Conservation (phyloP, 2,888 invertebrate species). For the Dryocosmus kuriphilus region DNA sequence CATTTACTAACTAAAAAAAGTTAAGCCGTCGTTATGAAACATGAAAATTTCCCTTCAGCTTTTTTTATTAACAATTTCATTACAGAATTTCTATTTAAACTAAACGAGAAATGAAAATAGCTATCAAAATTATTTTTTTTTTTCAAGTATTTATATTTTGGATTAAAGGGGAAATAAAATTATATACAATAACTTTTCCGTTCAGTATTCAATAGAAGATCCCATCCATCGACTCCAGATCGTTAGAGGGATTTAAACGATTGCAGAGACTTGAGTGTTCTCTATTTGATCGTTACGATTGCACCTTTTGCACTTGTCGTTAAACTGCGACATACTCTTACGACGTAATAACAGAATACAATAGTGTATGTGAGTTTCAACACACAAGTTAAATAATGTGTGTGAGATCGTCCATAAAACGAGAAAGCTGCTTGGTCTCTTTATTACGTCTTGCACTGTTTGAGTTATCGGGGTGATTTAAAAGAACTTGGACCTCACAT, state of each 20-base stretch:
- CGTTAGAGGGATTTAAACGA: neutral
- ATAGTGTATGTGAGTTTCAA: neutral
- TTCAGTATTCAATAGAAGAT: neutral
- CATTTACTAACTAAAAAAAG: neutral
- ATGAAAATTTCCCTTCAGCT: neutral
- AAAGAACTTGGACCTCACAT: neutral
- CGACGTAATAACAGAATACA: neutral
- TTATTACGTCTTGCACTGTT: conserved; percentile 6
- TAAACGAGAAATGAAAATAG: neutral
- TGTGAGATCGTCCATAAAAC: conserved; percentile 3
- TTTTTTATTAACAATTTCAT: neutral
- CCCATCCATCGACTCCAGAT: neutral
- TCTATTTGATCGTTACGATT: neutral
- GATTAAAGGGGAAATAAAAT: neutral
- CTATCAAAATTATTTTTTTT: neutral
- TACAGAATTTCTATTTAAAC: neutral
- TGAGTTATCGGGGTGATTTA: neutral
- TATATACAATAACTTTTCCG: neutral
- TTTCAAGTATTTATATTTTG: neutral
- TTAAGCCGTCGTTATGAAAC: neutral
- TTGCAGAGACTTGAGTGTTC: neutral
- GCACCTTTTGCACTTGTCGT: neutral
- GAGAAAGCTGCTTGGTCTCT: conserved; percentile 4
- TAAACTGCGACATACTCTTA: neutral
- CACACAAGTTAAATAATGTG: neutral